Evolutionary conservation across 2,113 vertebrate species (phyloP).

Genomic region (Triplophysa rosa): DNA sequence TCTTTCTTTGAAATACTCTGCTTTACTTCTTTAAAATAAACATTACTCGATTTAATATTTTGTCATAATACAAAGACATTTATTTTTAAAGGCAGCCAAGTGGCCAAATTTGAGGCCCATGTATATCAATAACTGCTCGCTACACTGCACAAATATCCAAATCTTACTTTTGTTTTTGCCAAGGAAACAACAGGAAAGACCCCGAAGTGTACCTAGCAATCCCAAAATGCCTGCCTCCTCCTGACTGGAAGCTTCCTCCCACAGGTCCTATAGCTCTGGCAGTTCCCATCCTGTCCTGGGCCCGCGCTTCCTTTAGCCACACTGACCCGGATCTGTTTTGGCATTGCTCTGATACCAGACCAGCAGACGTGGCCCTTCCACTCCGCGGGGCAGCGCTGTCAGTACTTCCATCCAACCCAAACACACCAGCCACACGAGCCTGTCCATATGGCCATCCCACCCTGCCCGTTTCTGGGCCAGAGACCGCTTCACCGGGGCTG

Average conservation of each 20-base stretch:
- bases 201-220: not conserved
- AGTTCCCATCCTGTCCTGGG: conserved; percentile 19
- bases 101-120: not conserved
- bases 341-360: conserved; percentile 38
- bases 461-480: conserved; percentile 42
- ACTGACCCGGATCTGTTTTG: conserved; percentile 43
- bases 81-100: not conserved
- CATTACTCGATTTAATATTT: not conserved
- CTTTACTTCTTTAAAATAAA: too few relatives aligned
- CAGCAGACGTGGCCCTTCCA: conserved; percentile 46
- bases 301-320: conserved; percentile 26
- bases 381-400: conserved; percentile 55
- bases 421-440: conserved; percentile 51
- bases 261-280: conserved; percentile 25
- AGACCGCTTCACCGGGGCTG: conserved; percentile 25
- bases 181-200: conserved; percentile 29
- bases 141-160: conserved; percentile 6
- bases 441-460: conserved; percentile 60
- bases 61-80: not conserved
- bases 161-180: not conserved
- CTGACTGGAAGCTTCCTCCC: conserved; percentile 25
- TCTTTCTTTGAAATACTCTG: too few relatives aligned
- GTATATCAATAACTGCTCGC: not conserved
- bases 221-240: conserved; percentile 21
- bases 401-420: conserved; percentile 58